Conservation (phyloP, 2,113 vertebrate genomes). For the Mesocricetus auratus region DNA sequence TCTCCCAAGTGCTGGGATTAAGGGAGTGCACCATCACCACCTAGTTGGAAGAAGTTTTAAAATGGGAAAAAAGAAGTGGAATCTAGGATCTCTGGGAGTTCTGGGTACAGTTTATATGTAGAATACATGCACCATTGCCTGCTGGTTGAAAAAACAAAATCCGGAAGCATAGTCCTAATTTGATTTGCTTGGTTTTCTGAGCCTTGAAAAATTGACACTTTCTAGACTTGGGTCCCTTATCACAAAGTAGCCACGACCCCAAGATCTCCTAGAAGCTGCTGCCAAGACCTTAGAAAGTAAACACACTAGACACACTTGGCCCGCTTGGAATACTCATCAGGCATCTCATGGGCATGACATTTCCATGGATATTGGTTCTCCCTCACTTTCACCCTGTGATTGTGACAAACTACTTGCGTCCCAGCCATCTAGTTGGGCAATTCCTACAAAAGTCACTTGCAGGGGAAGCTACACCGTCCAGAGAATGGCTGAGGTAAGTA, state of each 20-base stretch:
- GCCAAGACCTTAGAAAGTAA: conserved; percentile 16
- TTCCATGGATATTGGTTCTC: background rate
- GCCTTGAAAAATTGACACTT: background rate
- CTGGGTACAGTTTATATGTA: background rate
- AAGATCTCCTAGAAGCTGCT: background rate
- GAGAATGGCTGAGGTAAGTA: background rate
- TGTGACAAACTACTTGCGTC: background rate
- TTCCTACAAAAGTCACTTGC: background rate
- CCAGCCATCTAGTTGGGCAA: background rate
- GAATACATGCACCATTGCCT: background rate
- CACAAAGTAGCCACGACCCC: conserved; percentile 35
- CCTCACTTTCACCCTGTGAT: background rate
- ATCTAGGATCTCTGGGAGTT: background rate
- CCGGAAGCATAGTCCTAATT: background rate
- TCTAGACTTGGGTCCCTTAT: background rate
- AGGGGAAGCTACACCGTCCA: background rate
- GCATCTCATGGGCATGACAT: background rate
- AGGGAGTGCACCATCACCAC: background rate
- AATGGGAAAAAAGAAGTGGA: background rate
- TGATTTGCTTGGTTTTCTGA: background rate
- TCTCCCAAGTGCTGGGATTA: background rate
- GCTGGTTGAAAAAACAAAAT: background rate
- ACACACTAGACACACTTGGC: background rate
- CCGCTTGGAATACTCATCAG: background rate
- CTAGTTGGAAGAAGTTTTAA: background rate